A percentile compares a stretch with the other conserved stretches of the same genome.
Conservation (phyloP, 2,888 invertebrate species). For the Aradus depressus region DNA sequence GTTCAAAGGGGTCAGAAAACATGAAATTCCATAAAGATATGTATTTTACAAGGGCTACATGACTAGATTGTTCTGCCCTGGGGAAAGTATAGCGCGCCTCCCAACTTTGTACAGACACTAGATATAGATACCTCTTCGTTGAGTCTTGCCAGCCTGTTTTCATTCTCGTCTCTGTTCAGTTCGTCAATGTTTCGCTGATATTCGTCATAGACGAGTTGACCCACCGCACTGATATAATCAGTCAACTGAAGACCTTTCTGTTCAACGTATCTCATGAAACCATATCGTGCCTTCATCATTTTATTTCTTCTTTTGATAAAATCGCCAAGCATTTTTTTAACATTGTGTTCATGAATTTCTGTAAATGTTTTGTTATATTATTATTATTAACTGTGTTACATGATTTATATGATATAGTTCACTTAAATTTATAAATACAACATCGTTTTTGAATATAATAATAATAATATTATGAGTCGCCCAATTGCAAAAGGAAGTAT, state of each 20-base stretch:
- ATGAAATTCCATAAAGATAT: no score
- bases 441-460: no score
- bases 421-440: no score
- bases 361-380: no score
- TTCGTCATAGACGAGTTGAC: conserved; percentile 1
- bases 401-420: no score
- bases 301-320: conserved; percentile 1
- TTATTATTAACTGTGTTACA: background rate
- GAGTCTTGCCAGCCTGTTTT: background rate
- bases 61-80: no score
- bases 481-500: background rate
- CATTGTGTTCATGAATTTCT: background rate
- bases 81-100: no score
- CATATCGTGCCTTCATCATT: conserved; percentile 2
- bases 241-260: conserved; percentile 6
- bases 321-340: background rate
- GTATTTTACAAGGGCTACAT: no score
- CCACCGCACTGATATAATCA: conserved; percentile 2
- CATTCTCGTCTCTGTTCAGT: background rate
- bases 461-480: no score
- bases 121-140: background rate
- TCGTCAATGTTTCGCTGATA: conserved; percentile 1
- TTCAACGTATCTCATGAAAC: conserved; percentile 1
- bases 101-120: background rate
- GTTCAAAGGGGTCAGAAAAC: no score